Conservation (phyloP, 2,888 invertebrate species). For the Napeogenes sylphis region DNA sequence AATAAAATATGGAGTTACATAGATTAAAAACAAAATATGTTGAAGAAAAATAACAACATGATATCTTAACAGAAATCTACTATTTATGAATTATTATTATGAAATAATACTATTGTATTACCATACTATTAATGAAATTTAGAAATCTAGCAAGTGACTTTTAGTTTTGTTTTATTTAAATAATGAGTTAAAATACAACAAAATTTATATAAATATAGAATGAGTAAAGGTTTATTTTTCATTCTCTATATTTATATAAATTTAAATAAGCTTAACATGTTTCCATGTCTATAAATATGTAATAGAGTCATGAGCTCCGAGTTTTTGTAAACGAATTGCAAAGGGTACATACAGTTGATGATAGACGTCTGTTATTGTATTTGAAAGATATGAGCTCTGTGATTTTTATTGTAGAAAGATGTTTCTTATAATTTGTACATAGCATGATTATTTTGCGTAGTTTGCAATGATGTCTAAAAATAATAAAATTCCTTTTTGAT, state of each 20-base stretch:
- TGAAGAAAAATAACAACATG: conserved; percentile 9
- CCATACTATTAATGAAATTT: conserved; percentile 8
- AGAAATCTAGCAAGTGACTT: conserved; percentile 16
- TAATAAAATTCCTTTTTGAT: conserved; percentile 12
- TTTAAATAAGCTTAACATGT: too few relatives aligned
- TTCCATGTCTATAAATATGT: not conserved
- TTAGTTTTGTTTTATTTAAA: conserved; percentile 3
- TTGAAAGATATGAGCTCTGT: conserved; percentile 16
- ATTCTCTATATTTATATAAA: too few relatives aligned
- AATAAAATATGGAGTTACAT: too few relatives aligned
- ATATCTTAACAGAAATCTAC: conserved; percentile 17
- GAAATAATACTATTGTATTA: too few relatives aligned
- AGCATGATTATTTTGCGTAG: not conserved
- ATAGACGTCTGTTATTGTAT: conserved; percentile 20
- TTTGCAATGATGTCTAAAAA: not conserved
- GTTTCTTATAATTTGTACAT: not conserved
- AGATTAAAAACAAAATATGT: not conserved
- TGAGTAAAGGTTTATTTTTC: too few relatives aligned
- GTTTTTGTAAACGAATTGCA: conserved; percentile 13
- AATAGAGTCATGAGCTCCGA: conserved; percentile 9
- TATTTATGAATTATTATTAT: conserved; percentile 16
- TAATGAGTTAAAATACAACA: too few relatives aligned
- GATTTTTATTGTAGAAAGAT: conserved; percentile 7
- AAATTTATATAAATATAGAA: not conserved
- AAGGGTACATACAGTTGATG: conserved; percentile 17